Conservation (phyloP, 92 coral and sea anemone genomes). For the Palythoa grandis region DNA sequence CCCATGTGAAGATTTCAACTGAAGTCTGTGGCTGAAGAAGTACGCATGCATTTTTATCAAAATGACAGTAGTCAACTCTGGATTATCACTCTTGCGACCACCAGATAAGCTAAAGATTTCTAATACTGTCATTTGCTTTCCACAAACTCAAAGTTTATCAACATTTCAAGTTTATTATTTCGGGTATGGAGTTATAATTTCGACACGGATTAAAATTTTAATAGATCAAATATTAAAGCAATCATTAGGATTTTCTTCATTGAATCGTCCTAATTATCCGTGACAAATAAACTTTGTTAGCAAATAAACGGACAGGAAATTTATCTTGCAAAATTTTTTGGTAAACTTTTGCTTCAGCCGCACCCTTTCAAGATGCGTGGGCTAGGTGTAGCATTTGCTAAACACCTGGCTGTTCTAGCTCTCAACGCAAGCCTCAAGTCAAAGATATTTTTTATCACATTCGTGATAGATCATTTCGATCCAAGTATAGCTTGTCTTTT, state of each 20-base stretch:
- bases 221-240: not conserved
- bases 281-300: not conserved
- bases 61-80: not conserved
- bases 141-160: not conserved
- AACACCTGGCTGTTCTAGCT: slow-evolving; percentile 42
- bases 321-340: not conserved
- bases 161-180: slow-evolving; percentile 3
- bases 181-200: not conserved
- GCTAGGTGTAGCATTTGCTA: not conserved
- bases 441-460: not conserved
- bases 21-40: not conserved
- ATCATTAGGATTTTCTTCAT: not conserved
- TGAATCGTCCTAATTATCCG: not conserved
- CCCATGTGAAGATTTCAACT: not conserved
- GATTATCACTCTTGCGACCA: not conserved
- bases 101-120: not conserved
- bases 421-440: slow-evolving; percentile 8
- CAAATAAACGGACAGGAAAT: not conserved
- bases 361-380: slow-evolving; percentile 10
- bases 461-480: not conserved
- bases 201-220: no score
- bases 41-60: not conserved
- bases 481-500: not conserved
- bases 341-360: not conserved
- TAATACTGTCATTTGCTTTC: not conserved